Percentiles rank a stretch among this genome's conserved stretches.
phyloP scores from a whole-genome alignment of 2,113 vertebrate species.

The Sylvia atricapilla region DNA sequence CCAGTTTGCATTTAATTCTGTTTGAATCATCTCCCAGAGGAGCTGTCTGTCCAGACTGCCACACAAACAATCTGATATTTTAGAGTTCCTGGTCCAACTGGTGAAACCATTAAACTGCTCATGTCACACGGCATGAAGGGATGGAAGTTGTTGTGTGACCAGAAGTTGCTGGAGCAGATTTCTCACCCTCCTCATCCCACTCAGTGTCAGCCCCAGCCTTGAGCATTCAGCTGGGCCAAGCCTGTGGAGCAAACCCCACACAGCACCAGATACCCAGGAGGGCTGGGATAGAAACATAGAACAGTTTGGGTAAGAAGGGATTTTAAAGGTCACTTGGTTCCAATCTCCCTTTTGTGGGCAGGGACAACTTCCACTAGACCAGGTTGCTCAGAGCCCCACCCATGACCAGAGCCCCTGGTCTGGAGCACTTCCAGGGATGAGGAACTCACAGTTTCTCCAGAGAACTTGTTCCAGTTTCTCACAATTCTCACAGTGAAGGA shows the following conservation, averaged over 20 bases:
- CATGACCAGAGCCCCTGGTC: background rate
- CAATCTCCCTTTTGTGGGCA: background rate
- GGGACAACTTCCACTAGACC: background rate
- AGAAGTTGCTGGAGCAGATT: background rate
- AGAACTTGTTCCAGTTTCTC: background rate
- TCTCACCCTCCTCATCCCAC: fast-evolving
- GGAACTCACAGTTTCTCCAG: background rate
- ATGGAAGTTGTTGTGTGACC: fast-evolving
- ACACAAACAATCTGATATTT: background rate
- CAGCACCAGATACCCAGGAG: background rate
- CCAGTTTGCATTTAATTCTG: background rate
- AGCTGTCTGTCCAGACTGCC: background rate
- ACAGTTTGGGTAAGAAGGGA: background rate
- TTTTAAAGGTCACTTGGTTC: background rate
- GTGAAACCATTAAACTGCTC: background rate
- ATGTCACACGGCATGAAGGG: background rate
- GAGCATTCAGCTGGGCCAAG: background rate
- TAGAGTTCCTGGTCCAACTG: background rate
- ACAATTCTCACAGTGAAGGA: background rate
- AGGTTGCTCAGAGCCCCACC: background rate
- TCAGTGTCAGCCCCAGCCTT: fast-evolving
- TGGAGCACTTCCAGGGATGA: background rate
- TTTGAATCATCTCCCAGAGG: background rate
- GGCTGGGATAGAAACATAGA: background rate
- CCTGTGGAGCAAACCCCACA: background rate